Base-by-base conservation (phyloP, 92 coral and sea anemone species). In the Muricea muricata region DNA sequence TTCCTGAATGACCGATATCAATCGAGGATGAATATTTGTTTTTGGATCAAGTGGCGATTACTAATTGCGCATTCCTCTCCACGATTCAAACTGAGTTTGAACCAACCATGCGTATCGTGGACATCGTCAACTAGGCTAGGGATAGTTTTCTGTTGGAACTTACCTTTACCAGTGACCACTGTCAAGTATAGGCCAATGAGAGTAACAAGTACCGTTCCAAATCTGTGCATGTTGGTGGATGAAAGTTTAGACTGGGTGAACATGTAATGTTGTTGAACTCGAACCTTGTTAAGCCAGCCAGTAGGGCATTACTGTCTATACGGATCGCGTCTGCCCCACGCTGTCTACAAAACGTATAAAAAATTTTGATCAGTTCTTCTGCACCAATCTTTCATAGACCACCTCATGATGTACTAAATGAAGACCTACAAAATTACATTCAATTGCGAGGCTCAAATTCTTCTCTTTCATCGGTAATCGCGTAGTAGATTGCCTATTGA, bases 11-110 rank as follows among this genome's bases (percentile, higher is more conserved):
- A 6, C n/a, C 39, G 37, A 63, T 32, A 63, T 32, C 34, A 6
- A 8, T 28, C 65, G 31, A 57, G 15, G 37, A 13, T 63, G 70
- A 28, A 9, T 63, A 26, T 63, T 63, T 63, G 70, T 63, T 8
- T 26, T 63, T 17, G 10, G 70, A 25, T 63, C 35, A 25, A 75
- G 65, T 57, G 66, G 39, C n/a, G 50, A 57, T 57, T 14, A 28
- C 23, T 47, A 52, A 75, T 75, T 75, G 29, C 40, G 65, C 80
- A 75, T 75, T 75, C 80, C 80, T 25, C 52, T 75, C 12, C 8
- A 24, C 21, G 6, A 54, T 40, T 75, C 42, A 47, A 75, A 50
- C 65, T 32, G 39, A 47, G 79, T 37, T 1, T n/a, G n/a, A 46
- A 29, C 6, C 29, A 24, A 11, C 61, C 65, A 75, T 28, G 37